A percentile compares a stretch with the other conserved stretches of the same genome.
Conservation (phyloP, 1,140 invertebrate species). For the Euborellia annulipes region DNA sequence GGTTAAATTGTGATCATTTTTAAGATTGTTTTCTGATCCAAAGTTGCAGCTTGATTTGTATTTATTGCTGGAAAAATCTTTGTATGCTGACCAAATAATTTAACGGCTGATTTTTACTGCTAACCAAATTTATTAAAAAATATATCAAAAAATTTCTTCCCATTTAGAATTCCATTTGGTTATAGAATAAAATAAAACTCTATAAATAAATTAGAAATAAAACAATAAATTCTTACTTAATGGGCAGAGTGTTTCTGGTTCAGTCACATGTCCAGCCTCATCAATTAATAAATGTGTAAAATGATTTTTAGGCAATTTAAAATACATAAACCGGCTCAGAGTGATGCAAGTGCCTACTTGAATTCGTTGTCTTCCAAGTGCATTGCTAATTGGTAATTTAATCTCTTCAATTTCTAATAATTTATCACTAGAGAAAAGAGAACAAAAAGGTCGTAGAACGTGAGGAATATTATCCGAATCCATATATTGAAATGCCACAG, state of each 20-base stretch:
- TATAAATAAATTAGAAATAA: too few species aligned
- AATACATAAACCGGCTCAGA: constrained; percentile 48
- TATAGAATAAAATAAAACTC: too few species aligned
- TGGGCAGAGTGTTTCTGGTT: constrained; percentile 74
- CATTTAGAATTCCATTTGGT: too few species aligned
- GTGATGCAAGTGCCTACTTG: constrained; percentile 68
- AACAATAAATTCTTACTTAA: constrained; percentile 30
- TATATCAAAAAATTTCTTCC: too few species aligned
- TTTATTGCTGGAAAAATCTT: too few species aligned
- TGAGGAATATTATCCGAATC: constrained; percentile 39
- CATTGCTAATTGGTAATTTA: constrained; percentile 12
- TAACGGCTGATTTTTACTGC: too few species aligned
- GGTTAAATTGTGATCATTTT: too few species aligned
- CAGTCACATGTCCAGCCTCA: constrained; percentile 80
- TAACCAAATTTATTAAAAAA: too few species aligned
- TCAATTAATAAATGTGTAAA: constrained; percentile 81
- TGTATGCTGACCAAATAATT: too few species aligned
- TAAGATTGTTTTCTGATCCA: too few species aligned
- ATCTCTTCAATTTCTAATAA: background rate
- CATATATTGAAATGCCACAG: constrained; percentile 46
- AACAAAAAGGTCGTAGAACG: constrained; percentile 50
- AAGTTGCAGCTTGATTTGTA: too few species aligned
- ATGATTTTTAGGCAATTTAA: constrained; percentile 49
- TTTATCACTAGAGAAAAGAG: too few species aligned
- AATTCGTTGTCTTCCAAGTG: constrained; percentile 53